A percentile compares a stretch with the other conserved stretches of the same genome.
These are phyloP conservation scores for Megalopta genalis DNA, from an alignment of 1,140 invertebrate genomes.

Conservation along the genomic window DNA sequence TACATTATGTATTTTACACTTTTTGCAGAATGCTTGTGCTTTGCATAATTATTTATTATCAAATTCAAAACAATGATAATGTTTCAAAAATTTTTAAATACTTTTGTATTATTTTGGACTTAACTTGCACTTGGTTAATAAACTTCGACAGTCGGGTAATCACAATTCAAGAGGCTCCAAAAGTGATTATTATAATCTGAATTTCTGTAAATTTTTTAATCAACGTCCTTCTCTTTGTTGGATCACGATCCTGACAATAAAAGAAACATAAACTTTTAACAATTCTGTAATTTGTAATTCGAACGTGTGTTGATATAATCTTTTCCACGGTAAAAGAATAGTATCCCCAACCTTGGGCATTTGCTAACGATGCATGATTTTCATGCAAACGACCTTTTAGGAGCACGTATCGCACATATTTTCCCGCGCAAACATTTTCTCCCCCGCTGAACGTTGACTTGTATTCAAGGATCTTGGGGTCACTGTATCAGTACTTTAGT, in stretches of 20 bases:
- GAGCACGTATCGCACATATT: constrained; percentile 7
- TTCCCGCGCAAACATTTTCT: not conserved
- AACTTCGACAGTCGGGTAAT: no score
- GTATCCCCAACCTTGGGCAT: not conserved
- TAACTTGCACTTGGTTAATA: no score
- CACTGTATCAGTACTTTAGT: not conserved
- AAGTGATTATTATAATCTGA: no score
- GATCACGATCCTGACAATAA: not conserved
- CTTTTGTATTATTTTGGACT: no score
- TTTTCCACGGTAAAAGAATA: not conserved
- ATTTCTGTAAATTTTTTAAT: no score
- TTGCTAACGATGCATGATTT: not conserved
- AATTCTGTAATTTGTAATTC: not conserved
- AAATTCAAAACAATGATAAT: no score
- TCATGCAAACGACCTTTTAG: constrained; percentile 9
- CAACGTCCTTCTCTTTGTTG: not conserved
- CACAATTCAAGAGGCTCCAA: no score
- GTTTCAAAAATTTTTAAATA: no score
- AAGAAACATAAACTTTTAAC: not conserved
- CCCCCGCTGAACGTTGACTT: not conserved
- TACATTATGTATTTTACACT: no score
- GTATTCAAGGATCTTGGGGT: not conserved
- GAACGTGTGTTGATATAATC: not conserved
- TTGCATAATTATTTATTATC: no score
- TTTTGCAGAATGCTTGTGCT: no score